Evolutionary conservation across 2,888 invertebrate species (phyloP).

Genomic region (Calameuta idolon): DNA sequence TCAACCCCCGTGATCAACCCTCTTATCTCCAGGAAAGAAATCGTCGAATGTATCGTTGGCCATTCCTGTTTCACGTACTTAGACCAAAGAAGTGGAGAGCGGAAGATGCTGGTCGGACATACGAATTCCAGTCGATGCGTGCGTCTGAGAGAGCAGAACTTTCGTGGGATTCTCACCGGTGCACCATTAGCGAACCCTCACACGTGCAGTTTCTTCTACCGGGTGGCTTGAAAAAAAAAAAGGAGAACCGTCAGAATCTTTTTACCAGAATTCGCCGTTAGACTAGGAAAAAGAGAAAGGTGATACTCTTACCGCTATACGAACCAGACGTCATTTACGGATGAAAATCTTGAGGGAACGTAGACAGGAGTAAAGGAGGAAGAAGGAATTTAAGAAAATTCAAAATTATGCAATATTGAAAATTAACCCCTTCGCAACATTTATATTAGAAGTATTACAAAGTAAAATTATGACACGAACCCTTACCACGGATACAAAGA

Average conservation of each 20-base stretch:
- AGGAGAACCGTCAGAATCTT: neutral
- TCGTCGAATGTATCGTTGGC: neutral
- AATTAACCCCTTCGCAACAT: neutral
- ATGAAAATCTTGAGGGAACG: neutral
- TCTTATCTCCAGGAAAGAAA: neutral
- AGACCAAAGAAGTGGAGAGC: slow-evolving; percentile 7
- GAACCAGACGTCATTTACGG: neutral
- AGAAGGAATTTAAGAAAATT: neutral
- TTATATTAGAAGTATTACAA: neutral
- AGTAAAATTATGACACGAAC: neutral
- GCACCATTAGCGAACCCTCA: slow-evolving; percentile 46
- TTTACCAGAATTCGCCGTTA: neutral
- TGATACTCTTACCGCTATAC: neutral
- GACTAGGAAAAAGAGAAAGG: neutral
- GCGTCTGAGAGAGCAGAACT: slow-evolving; percentile 34
- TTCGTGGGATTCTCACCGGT: slow-evolving; percentile 42
- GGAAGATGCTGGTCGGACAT: slow-evolving; percentile 10
- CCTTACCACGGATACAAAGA: neutral
- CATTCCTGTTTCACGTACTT: neutral
- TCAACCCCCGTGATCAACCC: neutral
- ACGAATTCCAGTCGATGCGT: slow-evolving; percentile 30
- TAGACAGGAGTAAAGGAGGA: neutral
- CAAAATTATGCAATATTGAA: too few relatives aligned
- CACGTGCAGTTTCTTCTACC: slow-evolving; percentile 34
- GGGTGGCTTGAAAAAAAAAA: slow-evolving; percentile 21